Percentiles rank a stretch among this genome's conserved stretches.
Conservation (phyloP, 2,113 vertebrate species). For the Strix aluco region DNA sequence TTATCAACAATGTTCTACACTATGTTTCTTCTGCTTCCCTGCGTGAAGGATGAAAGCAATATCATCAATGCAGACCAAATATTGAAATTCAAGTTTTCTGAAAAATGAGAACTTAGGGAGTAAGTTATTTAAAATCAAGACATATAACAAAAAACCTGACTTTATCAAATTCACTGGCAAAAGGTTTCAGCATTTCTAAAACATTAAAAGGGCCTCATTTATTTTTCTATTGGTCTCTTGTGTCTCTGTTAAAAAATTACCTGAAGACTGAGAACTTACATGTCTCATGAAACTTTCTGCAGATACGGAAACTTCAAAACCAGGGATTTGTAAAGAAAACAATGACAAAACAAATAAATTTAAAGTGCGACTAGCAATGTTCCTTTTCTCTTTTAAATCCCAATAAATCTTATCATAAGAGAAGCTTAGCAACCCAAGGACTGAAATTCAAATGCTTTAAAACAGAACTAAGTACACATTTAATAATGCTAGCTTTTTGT, state of each 20-base stretch:
- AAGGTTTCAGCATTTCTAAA: not conserved
- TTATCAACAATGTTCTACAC: not conserved
- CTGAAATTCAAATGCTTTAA: conserved; percentile 40
- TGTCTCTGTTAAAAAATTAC: not conserved
- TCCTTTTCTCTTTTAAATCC: conserved; percentile 43
- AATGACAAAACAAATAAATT: conserved; percentile 28
- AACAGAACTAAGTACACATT: conserved; percentile 5
- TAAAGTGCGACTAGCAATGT: not conserved
- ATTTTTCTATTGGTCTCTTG: not conserved
- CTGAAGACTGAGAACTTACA: not conserved
- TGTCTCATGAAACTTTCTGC: not conserved
- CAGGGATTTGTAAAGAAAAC: conserved; percentile 37
- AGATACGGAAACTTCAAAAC: not conserved
- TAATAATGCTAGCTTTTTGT: not conserved
- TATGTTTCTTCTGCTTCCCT: not conserved
- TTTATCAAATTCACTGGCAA: not conserved
- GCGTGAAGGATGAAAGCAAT: not conserved
- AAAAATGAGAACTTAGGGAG: not conserved
- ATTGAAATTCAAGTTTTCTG: not conserved
- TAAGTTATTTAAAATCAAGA: not conserved
- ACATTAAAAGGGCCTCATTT: not conserved
- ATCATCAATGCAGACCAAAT: not conserved
- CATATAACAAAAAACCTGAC: not conserved
- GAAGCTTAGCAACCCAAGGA: not conserved
- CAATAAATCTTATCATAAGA: conserved; percentile 43